Conservation (phyloP, 2,888 invertebrate genomes). For the Rotaria sp. region DNA sequence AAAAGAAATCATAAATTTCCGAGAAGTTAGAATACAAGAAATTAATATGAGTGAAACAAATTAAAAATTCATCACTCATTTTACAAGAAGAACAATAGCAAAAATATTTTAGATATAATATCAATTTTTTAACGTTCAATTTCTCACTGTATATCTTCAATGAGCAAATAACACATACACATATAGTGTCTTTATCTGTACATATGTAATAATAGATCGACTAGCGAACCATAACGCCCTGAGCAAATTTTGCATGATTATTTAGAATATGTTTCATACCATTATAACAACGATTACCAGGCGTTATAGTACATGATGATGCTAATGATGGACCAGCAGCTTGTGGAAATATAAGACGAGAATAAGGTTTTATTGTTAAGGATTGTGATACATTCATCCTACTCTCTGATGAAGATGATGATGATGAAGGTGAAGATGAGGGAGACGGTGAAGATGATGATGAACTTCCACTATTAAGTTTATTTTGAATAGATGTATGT, state of each 20-base stretch:
- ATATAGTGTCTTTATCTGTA: neutral
- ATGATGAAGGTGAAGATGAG: neutral
- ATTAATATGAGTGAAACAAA: neutral
- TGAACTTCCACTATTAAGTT: neutral
- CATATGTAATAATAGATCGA: neutral
- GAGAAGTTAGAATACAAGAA: no score
- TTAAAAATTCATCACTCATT: neutral
- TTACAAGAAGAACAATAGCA: neutral
- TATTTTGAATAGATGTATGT: slow-evolving; percentile 17
- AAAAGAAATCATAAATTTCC: no score
- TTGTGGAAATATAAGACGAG: slow-evolving; percentile 7
- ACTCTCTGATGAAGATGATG: neutral
- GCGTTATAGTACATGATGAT: neutral
- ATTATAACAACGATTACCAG: slow-evolving; percentile 1
- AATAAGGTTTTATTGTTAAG: neutral
- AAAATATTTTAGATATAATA: neutral
- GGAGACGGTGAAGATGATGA: neutral
- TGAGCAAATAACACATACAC: neutral
- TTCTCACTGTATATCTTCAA: neutral
- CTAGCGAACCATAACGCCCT: slow-evolving; percentile 15
- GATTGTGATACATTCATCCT: neutral
- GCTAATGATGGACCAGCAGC: neutral
- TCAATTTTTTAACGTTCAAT: neutral
- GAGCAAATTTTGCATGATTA: neutral
- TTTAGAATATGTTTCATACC: neutral